phyloP scores from a whole-genome alignment of 2,888 invertebrate genomes.

The Eupelmus urozonus region DNA sequence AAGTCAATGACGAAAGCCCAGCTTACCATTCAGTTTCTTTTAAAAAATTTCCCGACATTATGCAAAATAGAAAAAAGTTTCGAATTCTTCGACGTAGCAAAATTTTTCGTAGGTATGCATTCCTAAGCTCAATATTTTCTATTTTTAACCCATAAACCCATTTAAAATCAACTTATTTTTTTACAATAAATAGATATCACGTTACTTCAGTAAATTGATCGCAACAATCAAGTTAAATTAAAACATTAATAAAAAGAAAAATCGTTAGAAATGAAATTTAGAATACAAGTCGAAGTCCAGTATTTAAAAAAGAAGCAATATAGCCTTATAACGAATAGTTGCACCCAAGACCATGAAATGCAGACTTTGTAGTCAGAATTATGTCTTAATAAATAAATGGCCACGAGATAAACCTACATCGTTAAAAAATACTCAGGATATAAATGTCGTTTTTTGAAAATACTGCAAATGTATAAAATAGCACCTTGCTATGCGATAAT shows the following conservation, averaged over 20 bases:
- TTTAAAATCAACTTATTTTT: slow-evolving; percentile 35
- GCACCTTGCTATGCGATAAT: slow-evolving; percentile 41
- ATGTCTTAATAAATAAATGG: slow-evolving; percentile 48
- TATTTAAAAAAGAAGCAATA: slow-evolving; percentile 35
- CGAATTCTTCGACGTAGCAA: background rate
- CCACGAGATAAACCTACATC: slow-evolving; percentile 42
- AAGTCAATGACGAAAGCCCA: slow-evolving; percentile 41
- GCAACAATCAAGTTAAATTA: slow-evolving; percentile 21
- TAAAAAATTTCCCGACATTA: slow-evolving; percentile 4
- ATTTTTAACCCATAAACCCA: slow-evolving; percentile 7
- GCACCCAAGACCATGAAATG: slow-evolving; percentile 37
- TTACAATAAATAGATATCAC: slow-evolving; percentile 27
- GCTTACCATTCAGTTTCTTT: slow-evolving; percentile 24
- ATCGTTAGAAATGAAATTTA: slow-evolving; percentile 33
- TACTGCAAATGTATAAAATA: slow-evolving; percentile 54
- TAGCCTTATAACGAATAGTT: slow-evolving; percentile 29
- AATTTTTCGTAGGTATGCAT: background rate
- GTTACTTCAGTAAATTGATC: slow-evolving; percentile 18
- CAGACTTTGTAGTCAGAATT: slow-evolving; percentile 20
- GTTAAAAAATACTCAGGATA: slow-evolving; percentile 28
- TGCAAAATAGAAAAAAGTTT: slow-evolving; percentile 1
- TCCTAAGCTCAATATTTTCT: slow-evolving; percentile 23
- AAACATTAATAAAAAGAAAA: slow-evolving; percentile 47
- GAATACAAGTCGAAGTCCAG: slow-evolving; percentile 33
- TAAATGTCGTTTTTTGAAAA: slow-evolving; percentile 49